Conservation (phyloP, 2,888 invertebrate genomes). For the Diaprepes abbreviatus region DNA sequence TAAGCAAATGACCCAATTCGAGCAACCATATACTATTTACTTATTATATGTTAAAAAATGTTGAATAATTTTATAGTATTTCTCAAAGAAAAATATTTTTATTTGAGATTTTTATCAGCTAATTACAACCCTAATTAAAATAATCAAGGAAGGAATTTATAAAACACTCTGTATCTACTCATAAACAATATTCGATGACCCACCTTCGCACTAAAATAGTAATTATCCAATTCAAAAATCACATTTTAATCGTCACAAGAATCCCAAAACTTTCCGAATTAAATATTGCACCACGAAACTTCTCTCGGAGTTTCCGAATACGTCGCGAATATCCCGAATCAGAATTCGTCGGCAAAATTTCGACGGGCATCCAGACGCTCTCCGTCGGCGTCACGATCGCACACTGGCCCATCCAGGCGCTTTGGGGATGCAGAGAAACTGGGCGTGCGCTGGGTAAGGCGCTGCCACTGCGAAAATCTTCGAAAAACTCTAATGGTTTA, state of each 20-base stretch:
- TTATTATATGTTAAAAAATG: no score
- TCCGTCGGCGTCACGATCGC: slow-evolving; percentile 26
- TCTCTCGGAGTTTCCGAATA: background rate
- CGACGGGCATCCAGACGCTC: slow-evolving; percentile 24
- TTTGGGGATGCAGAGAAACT: slow-evolving; percentile 9
- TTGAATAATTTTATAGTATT: no score
- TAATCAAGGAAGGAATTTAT: no score
- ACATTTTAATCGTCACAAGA: background rate
- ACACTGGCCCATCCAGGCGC: slow-evolving; percentile 38
- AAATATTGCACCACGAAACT: background rate
- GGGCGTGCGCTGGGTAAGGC: slow-evolving; percentile 24
- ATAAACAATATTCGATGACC: background rate
- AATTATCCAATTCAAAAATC: background rate
- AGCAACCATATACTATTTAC: no score
- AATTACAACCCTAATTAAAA: no score
- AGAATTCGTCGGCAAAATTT: slow-evolving; percentile 1
- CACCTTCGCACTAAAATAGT: background rate
- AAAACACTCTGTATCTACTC: background rate
- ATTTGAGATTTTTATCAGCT: no score
- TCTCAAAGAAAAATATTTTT: no score
- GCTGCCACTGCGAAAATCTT: slow-evolving; percentile 23
- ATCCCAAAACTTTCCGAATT: background rate
- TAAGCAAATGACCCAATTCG: no score
- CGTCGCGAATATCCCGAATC: background rate
- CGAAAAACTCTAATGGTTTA: background rate